Percentiles rank a stretch among this genome's conserved stretches.
phyloP scores from a whole-genome alignment of 2,113 vertebrate species.

The Chamaetylas fuelleborni region DNA sequence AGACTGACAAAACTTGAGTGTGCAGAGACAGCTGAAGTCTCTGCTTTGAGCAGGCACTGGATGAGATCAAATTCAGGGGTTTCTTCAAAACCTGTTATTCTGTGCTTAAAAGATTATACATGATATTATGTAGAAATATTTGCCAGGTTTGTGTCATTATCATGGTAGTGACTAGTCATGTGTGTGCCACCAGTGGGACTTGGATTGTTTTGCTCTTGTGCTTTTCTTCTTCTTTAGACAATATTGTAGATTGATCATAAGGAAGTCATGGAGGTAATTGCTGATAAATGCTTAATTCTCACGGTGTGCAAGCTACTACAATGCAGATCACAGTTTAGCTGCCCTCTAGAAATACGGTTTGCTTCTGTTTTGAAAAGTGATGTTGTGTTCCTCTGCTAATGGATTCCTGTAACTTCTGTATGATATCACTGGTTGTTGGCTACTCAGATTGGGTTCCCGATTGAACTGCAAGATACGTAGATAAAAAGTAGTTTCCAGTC shows the following conservation, averaged over 20 bases:
- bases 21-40: not conserved
- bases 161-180: not conserved
- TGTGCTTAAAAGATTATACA: not conserved
- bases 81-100: not conserved
- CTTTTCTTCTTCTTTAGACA: not conserved
- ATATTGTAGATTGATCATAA: not conserved
- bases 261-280: not conserved
- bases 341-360: not conserved
- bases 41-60: not conserved
- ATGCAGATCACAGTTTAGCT: not conserved
- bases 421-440: not conserved
- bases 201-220: not conserved
- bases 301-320: not conserved
- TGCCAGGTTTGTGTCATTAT: not conserved
- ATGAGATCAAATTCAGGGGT: not conserved
- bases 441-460: not conserved
- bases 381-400: not conserved
- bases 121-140: not conserved
- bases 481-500: not conserved
- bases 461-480: not conserved
- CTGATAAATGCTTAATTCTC: constrained; percentile 1
- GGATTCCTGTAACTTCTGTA: not conserved
- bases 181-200: not conserved
- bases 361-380: not conserved
- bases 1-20: not conserved